Evolutionary conservation across 2,888 invertebrate species (phyloP), one percentile per base, ranked within the genome.

Genomic region (Lycocerus yunnanus): DNA sequence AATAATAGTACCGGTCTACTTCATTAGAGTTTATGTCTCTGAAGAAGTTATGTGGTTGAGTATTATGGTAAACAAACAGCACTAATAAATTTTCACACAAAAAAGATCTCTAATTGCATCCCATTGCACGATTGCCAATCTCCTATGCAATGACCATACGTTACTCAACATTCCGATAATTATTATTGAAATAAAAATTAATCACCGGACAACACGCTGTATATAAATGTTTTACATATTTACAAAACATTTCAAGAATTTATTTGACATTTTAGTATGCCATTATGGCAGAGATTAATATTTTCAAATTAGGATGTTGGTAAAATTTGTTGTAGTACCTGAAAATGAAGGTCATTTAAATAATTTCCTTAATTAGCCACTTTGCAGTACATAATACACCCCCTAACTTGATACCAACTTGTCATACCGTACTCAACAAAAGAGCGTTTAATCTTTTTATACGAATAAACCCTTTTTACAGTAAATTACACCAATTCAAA

Each of bases 401-500:
- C 27, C 15, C 11, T 16, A n/a, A 16, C n/a, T 18, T 16, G 61
- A 63, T 63, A 63, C 16, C 61, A 16, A 63, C 61, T 63, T 63
- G 61, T 63, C 61, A 63, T 18, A 63, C 61, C 61, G 16, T 63
- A 63, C 61, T 63, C 61, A 63, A 63, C 61, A 63, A 63, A 16
- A 63, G 16, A 18, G 8, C 61, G n/a, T 15, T 63, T 63, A 63
- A 63, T 63, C 61, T 63, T 63, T 18, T 63, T 20, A 63, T 63
- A n/a, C 61, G 61, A 63, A 63, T 61, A 63, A 63, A 63, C 61
- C 61, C 61, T 18, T 63, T 61, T 63, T 63, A 63, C 61, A 63
- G 13, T 63, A 63, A 63, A 63, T 63, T 63, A 63, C 16, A 63
- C 61, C 18, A 15, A 18, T 18, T n/a, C 61, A 20, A 63, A 18